Base-by-base conservation (phyloP, 1,140 invertebrate species). In the Cherax destructor region DNA sequence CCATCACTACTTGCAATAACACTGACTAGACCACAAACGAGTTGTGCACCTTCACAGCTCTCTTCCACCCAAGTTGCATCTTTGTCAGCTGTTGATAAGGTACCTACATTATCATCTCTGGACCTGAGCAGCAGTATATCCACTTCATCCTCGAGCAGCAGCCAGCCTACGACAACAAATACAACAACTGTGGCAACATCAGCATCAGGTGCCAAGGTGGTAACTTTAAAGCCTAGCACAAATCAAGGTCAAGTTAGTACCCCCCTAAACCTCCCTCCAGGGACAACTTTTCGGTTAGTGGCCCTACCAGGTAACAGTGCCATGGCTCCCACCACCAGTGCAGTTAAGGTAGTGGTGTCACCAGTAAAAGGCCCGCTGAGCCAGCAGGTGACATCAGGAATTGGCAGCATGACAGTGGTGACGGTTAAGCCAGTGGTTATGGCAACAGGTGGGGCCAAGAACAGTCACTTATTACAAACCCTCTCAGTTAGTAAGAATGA, bases 281-380 rank as follows among this genome's bases (percentile, higher is more conserved):
- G 92, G 80, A 93, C 88, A 84, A 91, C 91, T 83, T 93, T 93
- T 91, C 91, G 92, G 91, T 86, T 93, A 84, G 92, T 93, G 83
- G 91, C 92, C 77, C 84, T 93, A 80, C 91, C 92, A 74, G 91
- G 89, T 83, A 92, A 87, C 83, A 89, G 86, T 81, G 83, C 92
- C 81, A 92, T 93, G 83, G 91, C 91, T 84, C 88, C 92, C 76
- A 88, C 92, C 78, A 88, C 91, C 61, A 93, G 92, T 85, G 91
- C 92, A 59, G 91, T 93, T 30, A 93, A 91, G 85, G 90, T 91
- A 72, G 90, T 91, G 69, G 90, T 91, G 84, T 91, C 90, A 81
- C 90, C 90, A 56, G 80, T 91, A 16, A 91, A 93, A 86, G 87
- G 86, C 49, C 92, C 92, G 91, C 81, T 93, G 30, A 92, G 88